Evolutionary conservation across 1,140 invertebrate species (phyloP).

Genomic region (Chrysomallon squamiferum): DNA sequence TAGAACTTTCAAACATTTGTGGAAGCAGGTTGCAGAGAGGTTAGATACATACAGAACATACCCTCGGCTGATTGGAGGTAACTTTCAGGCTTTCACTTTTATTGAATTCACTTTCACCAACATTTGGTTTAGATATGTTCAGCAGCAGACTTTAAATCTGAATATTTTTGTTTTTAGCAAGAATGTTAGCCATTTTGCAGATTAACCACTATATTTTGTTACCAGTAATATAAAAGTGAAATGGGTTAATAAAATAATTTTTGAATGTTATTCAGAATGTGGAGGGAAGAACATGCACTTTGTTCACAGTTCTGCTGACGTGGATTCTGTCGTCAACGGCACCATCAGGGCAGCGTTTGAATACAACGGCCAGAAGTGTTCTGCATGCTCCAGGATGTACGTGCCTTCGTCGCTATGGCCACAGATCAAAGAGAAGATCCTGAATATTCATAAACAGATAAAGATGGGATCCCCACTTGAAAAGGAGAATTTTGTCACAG

Average conservation of each 20-base stretch:
- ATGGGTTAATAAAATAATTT: no score
- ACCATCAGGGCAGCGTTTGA: slow-evolving; percentile 95
- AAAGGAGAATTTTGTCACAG: slow-evolving; percentile 83
- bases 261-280: no score
- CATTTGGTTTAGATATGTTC: no score
- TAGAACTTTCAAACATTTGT: slow-evolving; percentile 91
- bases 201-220: no score
- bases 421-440: slow-evolving; percentile 68
- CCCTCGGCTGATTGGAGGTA: slow-evolving; percentile 83
- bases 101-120: no score
- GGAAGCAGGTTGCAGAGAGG: slow-evolving; percentile 92
- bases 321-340: slow-evolving; percentile 79
- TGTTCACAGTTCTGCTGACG: slow-evolving; percentile 89
- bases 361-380: slow-evolving; percentile 97
- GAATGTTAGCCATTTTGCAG: no score
- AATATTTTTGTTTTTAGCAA: no score
- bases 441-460: slow-evolving; percentile 58
- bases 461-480: slow-evolving; percentile 89
- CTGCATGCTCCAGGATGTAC: slow-evolving; percentile 95
- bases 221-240: neutral
- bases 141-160: no score
- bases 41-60: slow-evolving; percentile 87
- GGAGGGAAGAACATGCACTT: slow-evolving; percentile 99
- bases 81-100: no score
- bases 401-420: slow-evolving; percentile 91